Evolutionary conservation across 2,113 vertebrate genomes (phyloP), one percentile per base, ranked within the genome.

Genomic region (Silurus asotus): DNA sequence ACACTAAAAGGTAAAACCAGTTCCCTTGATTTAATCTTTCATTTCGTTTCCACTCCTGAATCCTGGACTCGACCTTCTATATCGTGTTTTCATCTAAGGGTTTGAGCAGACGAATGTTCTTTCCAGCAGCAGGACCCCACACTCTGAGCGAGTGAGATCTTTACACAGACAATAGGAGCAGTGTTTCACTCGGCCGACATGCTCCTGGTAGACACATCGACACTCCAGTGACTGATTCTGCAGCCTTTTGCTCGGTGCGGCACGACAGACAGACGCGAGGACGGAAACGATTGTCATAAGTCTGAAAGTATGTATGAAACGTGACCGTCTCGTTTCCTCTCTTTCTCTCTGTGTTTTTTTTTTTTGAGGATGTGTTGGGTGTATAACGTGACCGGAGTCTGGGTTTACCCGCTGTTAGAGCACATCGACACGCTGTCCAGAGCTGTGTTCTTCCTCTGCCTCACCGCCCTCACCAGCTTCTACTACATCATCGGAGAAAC

Each of bases 381-480:
- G 90, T 97, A 99, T 91, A 96, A 98, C 0, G 94, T 99, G 90
- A 99, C 98, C 0, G 98, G 98, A 20, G 95, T 99, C 87, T 99
- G 98, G 98, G 98, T 97, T 51, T 99, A 99, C 91, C 98, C 97
- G 0, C 94, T 99, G 89, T 94, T 99, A 93, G 97, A 99, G 87
- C 95, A 96, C 90, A 95, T 98, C 81, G 91, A 95, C 70, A 93
- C 96, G 0, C 89, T 95, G 86, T 94, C 96, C 89, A 97, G 96
- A 89, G 92, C 96, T 87, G 6, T 94, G 87, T 97, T 98, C 94
- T 99, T 99, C 90, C 91, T 93, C 61, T 93, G 84, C 2, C 94
- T 96, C 83, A 96, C 93, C 0, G 3, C 91, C 67, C 88, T 97
- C 82, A 95, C 98, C 86, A 96, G 94, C 2, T 9, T 97, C 82